These are phyloP conservation scores for Lanius ludovicianus DNA, from an alignment of 2,113 vertebrate species.

Conservation along the genomic window DNA sequence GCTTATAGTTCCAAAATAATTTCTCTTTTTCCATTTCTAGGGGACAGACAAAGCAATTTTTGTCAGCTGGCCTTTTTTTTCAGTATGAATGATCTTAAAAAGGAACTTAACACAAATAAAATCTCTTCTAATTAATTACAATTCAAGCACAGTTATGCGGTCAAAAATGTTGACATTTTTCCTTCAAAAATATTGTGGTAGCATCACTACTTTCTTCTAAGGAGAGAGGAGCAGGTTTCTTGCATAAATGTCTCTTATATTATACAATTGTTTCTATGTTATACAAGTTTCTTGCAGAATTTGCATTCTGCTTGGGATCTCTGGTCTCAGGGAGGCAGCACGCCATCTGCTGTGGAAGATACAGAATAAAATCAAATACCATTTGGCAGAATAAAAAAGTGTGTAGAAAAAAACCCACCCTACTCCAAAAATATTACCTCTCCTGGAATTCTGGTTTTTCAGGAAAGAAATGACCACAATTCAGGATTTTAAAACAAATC, in stretches of 20 bases:
- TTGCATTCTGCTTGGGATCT: background rate
- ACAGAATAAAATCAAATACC: background rate
- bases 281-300: background rate
- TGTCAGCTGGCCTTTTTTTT: background rate
- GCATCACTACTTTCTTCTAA: background rate
- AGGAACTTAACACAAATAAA: background rate
- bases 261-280: background rate
- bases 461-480: background rate
- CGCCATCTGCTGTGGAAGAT: background rate
- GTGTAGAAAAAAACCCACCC: fast-evolving
- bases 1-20: background rate
- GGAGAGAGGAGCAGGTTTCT: background rate
- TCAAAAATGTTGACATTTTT: background rate
- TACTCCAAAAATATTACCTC: background rate
- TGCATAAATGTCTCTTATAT: background rate
- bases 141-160: background rate
- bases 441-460: background rate
- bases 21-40: background rate
- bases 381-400: background rate
- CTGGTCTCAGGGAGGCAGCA: background rate
- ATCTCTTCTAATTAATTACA: background rate
- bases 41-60: background rate
- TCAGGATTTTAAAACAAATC: background rate
- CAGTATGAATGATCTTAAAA: background rate
- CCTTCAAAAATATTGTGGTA: background rate